phyloP scores from a whole-genome alignment of 2,113 vertebrate genomes.

The Micronycteris hirsuta region DNA sequence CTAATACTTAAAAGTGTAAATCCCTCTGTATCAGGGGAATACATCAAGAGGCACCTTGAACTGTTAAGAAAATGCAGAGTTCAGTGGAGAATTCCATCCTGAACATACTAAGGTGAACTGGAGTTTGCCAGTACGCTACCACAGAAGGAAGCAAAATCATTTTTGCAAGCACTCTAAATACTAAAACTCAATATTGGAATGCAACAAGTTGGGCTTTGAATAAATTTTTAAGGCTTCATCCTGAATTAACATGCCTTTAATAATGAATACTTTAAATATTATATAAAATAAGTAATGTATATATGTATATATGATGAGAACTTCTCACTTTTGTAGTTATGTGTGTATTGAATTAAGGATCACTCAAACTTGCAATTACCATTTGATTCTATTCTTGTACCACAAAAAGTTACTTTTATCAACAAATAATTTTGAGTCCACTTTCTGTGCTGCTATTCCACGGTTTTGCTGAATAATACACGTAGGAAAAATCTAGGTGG shows the following conservation, averaged over 20 bases:
- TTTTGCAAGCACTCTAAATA: neutral
- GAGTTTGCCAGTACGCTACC: neutral
- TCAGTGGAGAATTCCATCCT: neutral
- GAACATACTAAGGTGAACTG: neutral
- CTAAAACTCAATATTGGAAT: neutral
- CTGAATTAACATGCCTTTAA: neutral
- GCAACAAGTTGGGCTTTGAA: neutral
- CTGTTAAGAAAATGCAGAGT: neutral
- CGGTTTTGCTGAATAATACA: neutral
- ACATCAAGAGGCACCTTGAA: neutral
- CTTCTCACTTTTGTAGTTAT: neutral
- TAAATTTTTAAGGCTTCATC: neutral
- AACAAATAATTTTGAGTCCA: neutral
- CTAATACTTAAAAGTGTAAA: neutral
- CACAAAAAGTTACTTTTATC: neutral
- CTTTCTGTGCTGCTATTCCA: neutral
- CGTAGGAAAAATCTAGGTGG: neutral
- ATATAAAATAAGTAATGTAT: neutral
- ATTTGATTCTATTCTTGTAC: neutral
- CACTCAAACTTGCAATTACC: neutral
- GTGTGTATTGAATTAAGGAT: neutral
- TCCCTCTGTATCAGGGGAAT: neutral
- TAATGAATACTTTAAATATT: neutral
- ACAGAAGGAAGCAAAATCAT: neutral
- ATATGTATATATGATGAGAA: neutral